A percentile compares a stretch with the other conserved stretches of the same genome.
Evolutionary conservation across 1,140 invertebrate genomes (phyloP).

Genomic region (Dendroctonus valens): DNA sequence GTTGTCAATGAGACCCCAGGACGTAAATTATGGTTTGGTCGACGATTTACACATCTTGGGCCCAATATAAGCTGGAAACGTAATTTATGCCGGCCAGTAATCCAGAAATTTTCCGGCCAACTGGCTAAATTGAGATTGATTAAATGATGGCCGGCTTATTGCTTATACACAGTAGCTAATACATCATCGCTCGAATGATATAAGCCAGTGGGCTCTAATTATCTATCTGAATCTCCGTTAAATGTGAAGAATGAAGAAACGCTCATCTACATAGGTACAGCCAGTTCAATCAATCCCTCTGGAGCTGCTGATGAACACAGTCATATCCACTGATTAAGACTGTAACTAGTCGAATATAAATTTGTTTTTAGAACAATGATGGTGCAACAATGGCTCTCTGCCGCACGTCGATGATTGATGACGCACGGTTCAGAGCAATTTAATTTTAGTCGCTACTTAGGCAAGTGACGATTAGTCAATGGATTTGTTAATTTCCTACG

Average conservation of each 20-base stretch:
- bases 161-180: constrained; percentile 11
- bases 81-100: constrained; percentile 5
- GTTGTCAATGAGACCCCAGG: too few species aligned
- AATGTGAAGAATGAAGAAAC: too few species aligned
- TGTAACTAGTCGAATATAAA: constrained; percentile 12
- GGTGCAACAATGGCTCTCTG: constrained; percentile 26
- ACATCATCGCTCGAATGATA: constrained; percentile 10
- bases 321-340: too few species aligned
- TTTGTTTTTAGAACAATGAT: constrained; percentile 28
- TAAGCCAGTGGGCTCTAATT: too few species aligned
- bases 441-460: constrained; percentile 32
- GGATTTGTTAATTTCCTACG: constrained; percentile 32
- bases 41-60: too few species aligned
- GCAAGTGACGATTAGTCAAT: constrained; percentile 34
- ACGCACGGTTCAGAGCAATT: constrained; percentile 27
- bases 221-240: too few species aligned
- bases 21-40: too few species aligned
- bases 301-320: too few species aligned
- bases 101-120: constrained; percentile 19
- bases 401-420: constrained; percentile 27
- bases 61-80: too few species aligned
- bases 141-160: constrained; percentile 15
- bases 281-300: too few species aligned
- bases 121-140: constrained; percentile 22
- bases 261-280: too few species aligned